Conservation (phyloP, 2,797 vertebrate species). For the Brotula barbata region DNA sequence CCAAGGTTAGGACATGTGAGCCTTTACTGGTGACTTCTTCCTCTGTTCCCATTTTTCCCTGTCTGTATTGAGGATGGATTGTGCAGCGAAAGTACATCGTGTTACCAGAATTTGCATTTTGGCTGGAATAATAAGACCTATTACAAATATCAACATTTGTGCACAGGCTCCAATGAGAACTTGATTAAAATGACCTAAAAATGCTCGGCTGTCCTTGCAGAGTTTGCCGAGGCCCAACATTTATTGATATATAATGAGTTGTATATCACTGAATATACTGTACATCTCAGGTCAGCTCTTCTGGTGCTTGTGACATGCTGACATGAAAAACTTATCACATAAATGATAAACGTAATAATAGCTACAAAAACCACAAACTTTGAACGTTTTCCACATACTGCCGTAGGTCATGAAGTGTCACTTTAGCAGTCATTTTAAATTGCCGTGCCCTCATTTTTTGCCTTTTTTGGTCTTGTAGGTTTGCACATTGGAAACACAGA, state of each 20-base stretch:
- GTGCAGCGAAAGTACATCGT: neutral
- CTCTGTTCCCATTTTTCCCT: slow-evolving; percentile 10
- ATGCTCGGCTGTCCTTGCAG: slow-evolving; percentile 4
- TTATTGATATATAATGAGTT: too few species aligned
- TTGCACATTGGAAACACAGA: neutral
- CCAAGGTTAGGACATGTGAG: slow-evolving; percentile 41
- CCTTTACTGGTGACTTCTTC: slow-evolving; percentile 28
- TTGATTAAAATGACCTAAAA: slow-evolving; percentile 17
- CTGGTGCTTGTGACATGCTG: too few species aligned
- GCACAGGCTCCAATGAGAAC: neutral
- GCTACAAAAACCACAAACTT: neutral
- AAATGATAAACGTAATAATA: too few species aligned
- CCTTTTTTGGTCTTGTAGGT: neutral
- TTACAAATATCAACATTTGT: slow-evolving; percentile 20
- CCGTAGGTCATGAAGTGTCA: neutral
- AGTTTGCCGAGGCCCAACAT: neutral
- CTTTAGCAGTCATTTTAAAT: neutral
- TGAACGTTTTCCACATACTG: neutral
- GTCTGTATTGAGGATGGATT: slow-evolving; percentile 13
- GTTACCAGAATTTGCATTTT: neutral
- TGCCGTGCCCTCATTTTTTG: slow-evolving; percentile 6
- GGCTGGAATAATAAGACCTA: neutral
- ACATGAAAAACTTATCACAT: too few species aligned
- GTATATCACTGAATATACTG: too few species aligned
- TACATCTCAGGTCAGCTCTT: too few species aligned